Evolutionary conservation across 1,140 invertebrate genomes (phyloP), one percentile per base, ranked within the genome.

Genomic region (Calephelis virginiensis): DNA sequence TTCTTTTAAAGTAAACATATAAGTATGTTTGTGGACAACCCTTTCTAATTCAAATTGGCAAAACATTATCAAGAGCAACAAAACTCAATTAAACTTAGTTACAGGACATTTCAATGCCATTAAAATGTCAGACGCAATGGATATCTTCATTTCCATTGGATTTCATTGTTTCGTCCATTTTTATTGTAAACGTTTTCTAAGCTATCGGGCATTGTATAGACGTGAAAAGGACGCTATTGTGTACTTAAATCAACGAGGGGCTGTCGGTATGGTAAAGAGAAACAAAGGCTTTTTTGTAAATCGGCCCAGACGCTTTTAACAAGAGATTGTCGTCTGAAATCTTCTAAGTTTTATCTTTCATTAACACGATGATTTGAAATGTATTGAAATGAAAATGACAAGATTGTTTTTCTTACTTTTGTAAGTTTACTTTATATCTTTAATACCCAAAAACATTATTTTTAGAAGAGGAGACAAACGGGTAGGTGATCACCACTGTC

Each of bases 111-210:
- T 53, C 37, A 38, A 28, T 45, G 28, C 12, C 46, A 59, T 62
- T 64, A 64, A 67, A 76, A 76, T 67, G 75, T 76, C 70, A 70
- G 63, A 64, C 71, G 66, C 67, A 81, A 80, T 80, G 74, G 65
- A 74, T 78, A 77, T 81, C 73, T 82, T 80, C 75, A 76, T 81
- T 82, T 78, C 69, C 75, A 78, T 83, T 76, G 67, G 76, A 74
- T 79, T 74, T 78, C 76, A 80, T 86, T 85, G 76, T 86, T 76
- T 78, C 71, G 70, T 78, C 77, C 73, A 76, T 83, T 86, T 88
- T 85, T 83, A 83, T 82, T 85, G 83, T 85, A 73, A 79, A 66
- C 71, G 74, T 76, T 86, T 83, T 83, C 83, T 85, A 82, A 86
- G 82, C 78, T 85, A 89, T 89, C 83, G 79, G 72, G 74, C 71